Evolutionary conservation across 2,113 vertebrate species (phyloP).

Genomic region (Hirundichthys speculiger): DNA sequence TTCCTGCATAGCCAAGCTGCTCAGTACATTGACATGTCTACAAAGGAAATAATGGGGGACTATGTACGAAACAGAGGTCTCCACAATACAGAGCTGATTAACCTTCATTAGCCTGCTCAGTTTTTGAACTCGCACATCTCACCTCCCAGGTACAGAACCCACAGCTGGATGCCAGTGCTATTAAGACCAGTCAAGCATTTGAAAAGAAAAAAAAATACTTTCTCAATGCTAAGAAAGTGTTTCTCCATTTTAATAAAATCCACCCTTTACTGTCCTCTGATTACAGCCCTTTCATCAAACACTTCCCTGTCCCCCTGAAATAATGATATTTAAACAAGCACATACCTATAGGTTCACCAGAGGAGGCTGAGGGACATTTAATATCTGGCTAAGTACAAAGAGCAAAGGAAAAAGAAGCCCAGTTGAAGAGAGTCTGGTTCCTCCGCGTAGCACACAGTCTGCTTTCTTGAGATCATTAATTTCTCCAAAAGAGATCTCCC

Average conservation of each 20-base stretch:
- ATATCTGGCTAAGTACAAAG: constrained; percentile 77
- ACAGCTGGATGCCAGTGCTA: constrained; percentile 26
- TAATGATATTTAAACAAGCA: constrained; percentile 74
- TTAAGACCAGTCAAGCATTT: constrained; percentile 17
- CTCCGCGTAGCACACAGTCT: constrained; percentile 59
- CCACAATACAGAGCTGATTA: constrained; percentile 64
- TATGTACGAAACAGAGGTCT: constrained; percentile 25
- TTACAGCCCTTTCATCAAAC: constrained; percentile 68
- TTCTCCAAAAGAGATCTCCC: constrained; percentile 81
- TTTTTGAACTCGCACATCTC: constrained; percentile 36
- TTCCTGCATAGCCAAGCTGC: constrained; percentile 5
- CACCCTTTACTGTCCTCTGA: constrained; percentile 66
- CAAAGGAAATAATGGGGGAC: constrained; percentile 63
- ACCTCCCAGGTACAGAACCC: constrained; percentile 37
- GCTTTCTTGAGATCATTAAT: constrained; percentile 82
- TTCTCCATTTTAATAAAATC: constrained; percentile 64
- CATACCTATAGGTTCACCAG: constrained; percentile 53
- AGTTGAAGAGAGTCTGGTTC: constrained; percentile 53
- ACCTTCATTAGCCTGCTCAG: constrained; percentile 57
- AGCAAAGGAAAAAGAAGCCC: constrained; percentile 56
- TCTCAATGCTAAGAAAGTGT: constrained; percentile 24
- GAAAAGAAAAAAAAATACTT: too few relatives aligned
- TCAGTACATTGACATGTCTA: constrained; percentile 18
- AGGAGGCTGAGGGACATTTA: constrained; percentile 69
- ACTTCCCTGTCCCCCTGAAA: constrained; percentile 54